phyloP scores from a whole-genome alignment of 2,113 vertebrate species.

The Aleadryas rufinucha region DNA sequence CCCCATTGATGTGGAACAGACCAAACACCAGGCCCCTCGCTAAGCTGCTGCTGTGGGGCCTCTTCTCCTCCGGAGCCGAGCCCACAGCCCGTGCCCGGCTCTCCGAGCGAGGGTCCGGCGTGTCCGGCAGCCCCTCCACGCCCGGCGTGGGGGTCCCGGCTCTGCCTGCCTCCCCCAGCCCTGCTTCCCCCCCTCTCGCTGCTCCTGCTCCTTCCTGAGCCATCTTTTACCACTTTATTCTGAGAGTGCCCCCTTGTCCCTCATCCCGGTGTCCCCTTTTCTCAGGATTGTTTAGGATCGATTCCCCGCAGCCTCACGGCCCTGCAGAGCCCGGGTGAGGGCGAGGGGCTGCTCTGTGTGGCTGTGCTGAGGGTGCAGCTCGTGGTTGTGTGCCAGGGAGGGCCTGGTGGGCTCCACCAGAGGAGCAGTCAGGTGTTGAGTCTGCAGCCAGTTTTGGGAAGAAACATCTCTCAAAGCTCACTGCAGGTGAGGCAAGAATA shows the following conservation, averaged over 20 bases:
- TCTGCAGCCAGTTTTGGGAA: accelerated
- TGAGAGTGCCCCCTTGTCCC: not conserved
- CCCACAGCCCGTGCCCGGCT: not conserved
- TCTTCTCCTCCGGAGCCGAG: constrained; percentile 23
- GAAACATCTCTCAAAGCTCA: accelerated
- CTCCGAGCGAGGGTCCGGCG: not conserved
- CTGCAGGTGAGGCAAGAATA: not conserved
- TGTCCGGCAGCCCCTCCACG: not conserved
- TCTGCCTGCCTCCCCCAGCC: not conserved
- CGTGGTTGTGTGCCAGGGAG: accelerated
- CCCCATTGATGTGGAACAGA: constrained; percentile 84
- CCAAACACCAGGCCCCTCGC: constrained; percentile 88
- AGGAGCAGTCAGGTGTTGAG: accelerated
- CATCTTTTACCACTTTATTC: not conserved
- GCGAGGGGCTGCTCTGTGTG: no score
- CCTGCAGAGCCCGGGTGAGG: not conserved
- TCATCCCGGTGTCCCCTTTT: not conserved
- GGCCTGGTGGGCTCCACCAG: not conserved
- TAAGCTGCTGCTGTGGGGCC: constrained; percentile 81
- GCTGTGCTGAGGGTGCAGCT: not conserved
- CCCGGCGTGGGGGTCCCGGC: not conserved
- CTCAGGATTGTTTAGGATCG: not conserved
- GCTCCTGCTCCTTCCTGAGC: not conserved
- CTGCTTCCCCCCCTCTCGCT: not conserved
- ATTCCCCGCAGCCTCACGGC: accelerated